These are phyloP conservation scores for Pollimyrus isidori DNA, from an alignment of 2,113 vertebrate species.

Conservation along the genomic window DNA sequence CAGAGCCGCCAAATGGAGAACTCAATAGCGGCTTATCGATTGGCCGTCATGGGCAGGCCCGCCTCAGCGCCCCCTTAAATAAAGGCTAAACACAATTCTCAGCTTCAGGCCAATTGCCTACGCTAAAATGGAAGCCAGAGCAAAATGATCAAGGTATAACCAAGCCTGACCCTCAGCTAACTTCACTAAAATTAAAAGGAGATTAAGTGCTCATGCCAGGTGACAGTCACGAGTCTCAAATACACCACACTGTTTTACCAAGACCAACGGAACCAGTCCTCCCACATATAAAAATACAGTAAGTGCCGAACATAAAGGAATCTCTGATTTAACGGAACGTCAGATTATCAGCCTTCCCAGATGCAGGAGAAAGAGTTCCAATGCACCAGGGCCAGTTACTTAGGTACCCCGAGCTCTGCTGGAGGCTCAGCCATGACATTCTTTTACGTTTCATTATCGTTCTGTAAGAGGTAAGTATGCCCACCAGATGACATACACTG, in stretches of 20 bases:
- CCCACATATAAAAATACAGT: not conserved
- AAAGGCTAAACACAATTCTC: constrained; percentile 50
- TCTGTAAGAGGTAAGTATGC: not conserved
- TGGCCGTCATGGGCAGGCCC: constrained; percentile 47
- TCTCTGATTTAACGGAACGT: not conserved
- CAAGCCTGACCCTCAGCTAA: constrained; percentile 55
- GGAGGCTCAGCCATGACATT: not conserved
- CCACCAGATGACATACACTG: constrained; percentile 13
- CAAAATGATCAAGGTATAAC: constrained; percentile 54
- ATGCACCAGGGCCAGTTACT: not conserved
- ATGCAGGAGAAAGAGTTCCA: constrained; percentile 5
- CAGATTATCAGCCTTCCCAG: not conserved
- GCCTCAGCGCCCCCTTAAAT: constrained; percentile 49
- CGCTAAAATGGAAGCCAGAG: constrained; percentile 39
- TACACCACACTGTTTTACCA: constrained; percentile 10
- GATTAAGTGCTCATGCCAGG: constrained; percentile 42
- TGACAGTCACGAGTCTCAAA: constrained; percentile 31
- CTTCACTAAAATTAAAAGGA: constrained; percentile 47
- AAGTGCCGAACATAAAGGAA: not conserved
- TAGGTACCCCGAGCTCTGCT: not conserved
- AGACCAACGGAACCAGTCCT: not conserved
- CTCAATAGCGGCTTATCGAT: constrained; percentile 67
- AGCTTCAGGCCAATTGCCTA: constrained; percentile 51
- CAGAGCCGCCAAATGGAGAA: constrained; percentile 59
- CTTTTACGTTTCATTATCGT: not conserved